Conservation (phyloP, 2,888 invertebrate species). For the Temnothorax unifasciatus region DNA sequence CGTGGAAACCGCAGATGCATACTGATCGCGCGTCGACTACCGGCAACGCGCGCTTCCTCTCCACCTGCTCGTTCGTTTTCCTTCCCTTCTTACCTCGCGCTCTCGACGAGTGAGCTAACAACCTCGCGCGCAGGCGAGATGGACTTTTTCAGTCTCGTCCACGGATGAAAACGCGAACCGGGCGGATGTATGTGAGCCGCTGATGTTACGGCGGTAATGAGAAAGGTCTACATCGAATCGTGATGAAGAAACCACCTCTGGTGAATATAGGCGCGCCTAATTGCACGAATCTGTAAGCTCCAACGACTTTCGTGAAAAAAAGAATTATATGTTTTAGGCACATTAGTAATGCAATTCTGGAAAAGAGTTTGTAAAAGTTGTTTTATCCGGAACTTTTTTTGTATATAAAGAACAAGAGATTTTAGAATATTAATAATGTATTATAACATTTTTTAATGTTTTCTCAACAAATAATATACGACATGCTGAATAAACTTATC, state of each 20-base stretch:
- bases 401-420: not conserved
- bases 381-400: not conserved
- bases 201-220: conserved; percentile 41
- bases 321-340: not conserved
- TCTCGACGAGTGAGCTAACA: conserved; percentile 20
- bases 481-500: not conserved
- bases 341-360: not conserved
- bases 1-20: conserved; percentile 78
- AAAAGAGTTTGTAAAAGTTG: not conserved
- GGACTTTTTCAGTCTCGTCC: conserved; percentile 48
- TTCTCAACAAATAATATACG: not conserved
- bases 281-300: conserved; percentile 37
- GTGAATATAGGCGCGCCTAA: conserved; percentile 33
- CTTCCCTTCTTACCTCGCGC: conserved; percentile 7
- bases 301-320: conserved; percentile 24
- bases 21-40: conserved; percentile 75
- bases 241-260: conserved; percentile 33
- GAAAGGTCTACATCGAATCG: conserved; percentile 37
- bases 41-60: conserved; percentile 21
- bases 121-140: conserved; percentile 16
- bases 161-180: conserved; percentile 25
- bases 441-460: not conserved
- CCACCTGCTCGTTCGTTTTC: not conserved
- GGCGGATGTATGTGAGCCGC: not conserved
- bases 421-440: not conserved